Conservation (phyloP, 2,113 vertebrate species). For the Lepus europaeus region DNA sequence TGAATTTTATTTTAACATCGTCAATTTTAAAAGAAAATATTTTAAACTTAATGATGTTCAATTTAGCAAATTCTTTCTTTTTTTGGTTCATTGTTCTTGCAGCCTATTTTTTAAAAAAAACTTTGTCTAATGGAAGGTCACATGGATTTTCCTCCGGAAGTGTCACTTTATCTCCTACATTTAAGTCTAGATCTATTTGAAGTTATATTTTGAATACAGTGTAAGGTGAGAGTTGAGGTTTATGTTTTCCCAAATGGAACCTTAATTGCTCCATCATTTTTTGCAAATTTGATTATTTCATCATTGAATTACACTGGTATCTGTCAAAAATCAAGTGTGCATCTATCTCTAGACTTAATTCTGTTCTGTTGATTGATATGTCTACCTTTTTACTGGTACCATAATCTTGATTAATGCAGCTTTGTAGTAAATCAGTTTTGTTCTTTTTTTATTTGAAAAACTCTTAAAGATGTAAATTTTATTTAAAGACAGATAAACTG, state of each 20-base stretch:
- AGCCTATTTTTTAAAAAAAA: background rate
- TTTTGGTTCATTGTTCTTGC: background rate
- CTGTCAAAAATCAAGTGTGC: constrained; percentile 8
- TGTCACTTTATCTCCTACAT: constrained; percentile 50
- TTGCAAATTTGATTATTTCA: constrained; percentile 21
- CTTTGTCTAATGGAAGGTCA: background rate
- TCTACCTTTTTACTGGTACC: background rate
- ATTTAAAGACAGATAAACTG: no score
- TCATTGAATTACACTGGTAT: background rate
- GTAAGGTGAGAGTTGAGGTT: background rate
- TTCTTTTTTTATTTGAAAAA: background rate
- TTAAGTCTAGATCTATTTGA: background rate
- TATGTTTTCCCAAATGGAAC: constrained; percentile 17
- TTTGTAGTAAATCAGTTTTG: constrained; percentile 22
- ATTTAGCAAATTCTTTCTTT: background rate
- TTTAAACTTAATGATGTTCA: constrained; percentile 9
- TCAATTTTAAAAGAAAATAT: constrained; percentile 32
- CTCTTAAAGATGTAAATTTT: no score
- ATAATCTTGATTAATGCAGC: background rate
- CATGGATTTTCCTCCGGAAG: background rate
- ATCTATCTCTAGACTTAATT: background rate
- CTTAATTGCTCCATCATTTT: background rate
- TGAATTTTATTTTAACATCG: constrained; percentile 18
- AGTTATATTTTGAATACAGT: background rate
- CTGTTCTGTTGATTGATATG: background rate